Evolutionary conservation across 2,888 invertebrate genomes (phyloP), one percentile per base, ranked within the genome.

Genomic region (Phengaris arion): DNA sequence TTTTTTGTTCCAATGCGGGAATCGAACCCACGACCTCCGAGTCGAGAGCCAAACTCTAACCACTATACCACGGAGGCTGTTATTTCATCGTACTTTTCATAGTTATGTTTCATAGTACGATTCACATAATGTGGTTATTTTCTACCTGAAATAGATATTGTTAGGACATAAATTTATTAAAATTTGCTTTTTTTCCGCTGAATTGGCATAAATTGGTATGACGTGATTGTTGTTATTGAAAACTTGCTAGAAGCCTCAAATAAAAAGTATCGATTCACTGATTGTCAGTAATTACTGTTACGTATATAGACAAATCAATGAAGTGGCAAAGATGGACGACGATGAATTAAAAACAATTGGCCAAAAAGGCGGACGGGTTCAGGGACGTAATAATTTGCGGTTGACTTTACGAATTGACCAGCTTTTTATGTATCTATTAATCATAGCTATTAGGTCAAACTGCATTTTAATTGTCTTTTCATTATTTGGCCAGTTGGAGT

Each of bases 281-380:
- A 64, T 70, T 70, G 70, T 15, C 15, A 48, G 51, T 70, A 15
- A 70, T 70, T 51, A 70, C 10, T 70, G 69, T 69, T 69, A 64
- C 35, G 51, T 70, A 52, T 70, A 52, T 72, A 12, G 54, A 72
- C 72, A 52, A 72, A 72, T 54, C 52, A 72, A 72, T 72, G 72
- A 35, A 52, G 48, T 69, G 69, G 46, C 52, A 6, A 35, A 54
- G 22, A 72, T 72, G 35, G 35, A 35, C 52, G 72, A 75, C 68
- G 68, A 15, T 35, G 55, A 74, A 75, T 69, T 74, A 74, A 48
- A 52, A 48, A 69, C 74, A 77, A 75, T 77, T 74, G 75, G 75
- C 22, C 74, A 75, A 75, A 76, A 74, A 64, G n/a, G 72, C 22
- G 22, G 22, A 69, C 74, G 70, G 76, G 76, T 74, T 72, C 72